These are phyloP conservation scores for Sinohyriopsis cumingii DNA, from an alignment of 2,888 invertebrate species.

Conservation along the genomic window DNA sequence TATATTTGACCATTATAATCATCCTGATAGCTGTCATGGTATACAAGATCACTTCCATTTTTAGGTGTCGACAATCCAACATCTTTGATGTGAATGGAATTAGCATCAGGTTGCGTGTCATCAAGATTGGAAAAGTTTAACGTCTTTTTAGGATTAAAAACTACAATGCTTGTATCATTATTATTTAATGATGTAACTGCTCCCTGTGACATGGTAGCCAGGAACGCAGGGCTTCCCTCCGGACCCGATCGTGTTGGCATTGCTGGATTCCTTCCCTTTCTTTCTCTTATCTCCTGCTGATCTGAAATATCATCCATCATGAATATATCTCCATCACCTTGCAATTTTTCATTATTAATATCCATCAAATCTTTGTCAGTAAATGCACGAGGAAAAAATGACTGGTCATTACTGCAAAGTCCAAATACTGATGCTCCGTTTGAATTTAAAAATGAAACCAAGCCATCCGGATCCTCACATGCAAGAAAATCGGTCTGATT, in stretches of 20 bases:
- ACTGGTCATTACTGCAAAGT: conserved; percentile 15
- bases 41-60: too few relatives aligned
- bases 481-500: too few relatives aligned
- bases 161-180: conserved; percentile 39
- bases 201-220: conserved; percentile 28
- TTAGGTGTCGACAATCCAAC: too few relatives aligned
- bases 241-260: conserved; percentile 34
- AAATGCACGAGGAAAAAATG: conserved; percentile 34
- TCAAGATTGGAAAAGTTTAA: conserved; percentile 50
- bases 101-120: conserved; percentile 9
- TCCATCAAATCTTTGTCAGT: conserved; percentile 23
- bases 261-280: too few relatives aligned
- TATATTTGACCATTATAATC: conserved; percentile 1
- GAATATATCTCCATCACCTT: too few relatives aligned
- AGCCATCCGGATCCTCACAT: too few relatives aligned
- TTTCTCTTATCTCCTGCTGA: too few relatives aligned
- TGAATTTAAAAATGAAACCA: too few relatives aligned
- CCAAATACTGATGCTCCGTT: too few relatives aligned
- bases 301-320: too few relatives aligned
- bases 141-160: conserved; percentile 42
- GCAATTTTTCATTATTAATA: background rate
- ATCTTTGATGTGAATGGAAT: too few relatives aligned
- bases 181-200: conserved; percentile 25
- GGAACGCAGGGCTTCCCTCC: conserved; percentile 47
- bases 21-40: background rate